These are phyloP conservation scores for Heloderma charlesbogerti DNA, from an alignment of 2,113 vertebrate genomes.

Conservation along the genomic window DNA sequence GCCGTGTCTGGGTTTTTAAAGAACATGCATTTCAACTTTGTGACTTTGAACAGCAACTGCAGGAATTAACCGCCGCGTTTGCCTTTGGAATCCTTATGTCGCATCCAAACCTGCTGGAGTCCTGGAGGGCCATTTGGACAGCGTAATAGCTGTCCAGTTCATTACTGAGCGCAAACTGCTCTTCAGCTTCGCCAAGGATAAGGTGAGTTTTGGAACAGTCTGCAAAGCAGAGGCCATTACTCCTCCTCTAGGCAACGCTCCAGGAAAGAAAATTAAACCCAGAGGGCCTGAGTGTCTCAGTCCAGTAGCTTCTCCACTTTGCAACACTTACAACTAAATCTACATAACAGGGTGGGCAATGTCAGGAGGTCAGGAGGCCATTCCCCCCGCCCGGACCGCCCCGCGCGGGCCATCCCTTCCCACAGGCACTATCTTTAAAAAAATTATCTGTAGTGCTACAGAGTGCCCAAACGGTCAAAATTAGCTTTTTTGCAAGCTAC, in stretches of 20 bases:
- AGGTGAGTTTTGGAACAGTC: slow-evolving; percentile 71
- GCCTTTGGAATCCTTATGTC: slow-evolving; percentile 87
- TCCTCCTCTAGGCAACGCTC: background rate
- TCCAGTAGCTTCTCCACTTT: background rate
- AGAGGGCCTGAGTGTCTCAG: background rate
- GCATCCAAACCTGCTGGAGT: slow-evolving; percentile 78
- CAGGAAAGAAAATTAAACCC: background rate
- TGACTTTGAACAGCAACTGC: slow-evolving; percentile 80
- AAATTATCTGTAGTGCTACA: too few species aligned
- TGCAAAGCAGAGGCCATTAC: background rate
- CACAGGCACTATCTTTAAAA: too few species aligned
- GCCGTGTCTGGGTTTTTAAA: background rate
- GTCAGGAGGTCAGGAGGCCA: background rate
- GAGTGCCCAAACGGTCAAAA: too few species aligned
- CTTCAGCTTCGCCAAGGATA: slow-evolving; percentile 87
- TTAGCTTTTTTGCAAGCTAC: too few species aligned
- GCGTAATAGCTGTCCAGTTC: slow-evolving; percentile 81
- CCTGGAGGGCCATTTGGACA: slow-evolving; percentile 80
- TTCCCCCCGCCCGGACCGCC: background rate
- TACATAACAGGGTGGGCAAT: background rate
- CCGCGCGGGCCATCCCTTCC: too few species aligned
- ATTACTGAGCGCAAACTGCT: slow-evolving; percentile 81
- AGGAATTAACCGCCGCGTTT: slow-evolving; percentile 82
- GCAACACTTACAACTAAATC: background rate
- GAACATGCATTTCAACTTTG: slow-evolving; percentile 1